Evolutionary conservation across 2,888 invertebrate genomes (phyloP).

Genomic region (Drosophila multiciliata): DNA sequence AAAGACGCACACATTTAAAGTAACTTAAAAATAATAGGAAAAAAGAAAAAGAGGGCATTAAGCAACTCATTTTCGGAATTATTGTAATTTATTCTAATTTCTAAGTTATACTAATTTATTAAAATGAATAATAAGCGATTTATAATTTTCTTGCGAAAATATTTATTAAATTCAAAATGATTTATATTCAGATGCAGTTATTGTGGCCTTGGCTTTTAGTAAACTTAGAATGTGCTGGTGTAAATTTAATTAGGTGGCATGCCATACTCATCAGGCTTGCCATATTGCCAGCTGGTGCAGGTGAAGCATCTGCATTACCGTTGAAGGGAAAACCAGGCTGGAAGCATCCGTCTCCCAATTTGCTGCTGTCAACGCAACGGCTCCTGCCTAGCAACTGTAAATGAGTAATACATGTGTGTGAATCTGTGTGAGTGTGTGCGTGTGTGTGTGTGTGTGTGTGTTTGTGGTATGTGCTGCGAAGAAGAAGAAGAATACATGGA

Average conservation of each 20-base stretch:
- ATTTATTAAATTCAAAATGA: neutral
- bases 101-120: neutral
- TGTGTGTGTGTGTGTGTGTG: constrained; percentile 5
- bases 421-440: constrained; percentile 14
- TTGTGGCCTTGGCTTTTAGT: neutral
- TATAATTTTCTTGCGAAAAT: neutral
- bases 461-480: constrained; percentile 11
- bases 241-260: constrained; percentile 12
- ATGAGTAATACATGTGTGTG: constrained; percentile 53
- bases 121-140: neutral
- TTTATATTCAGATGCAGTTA: neutral
- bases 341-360: constrained; percentile 13
- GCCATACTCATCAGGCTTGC: neutral
- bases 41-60: neutral
- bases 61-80: neutral
- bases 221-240: neutral
- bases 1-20: neutral
- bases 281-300: constrained; percentile 17
- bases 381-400: constrained; percentile 55
- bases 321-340: constrained; percentile 8
- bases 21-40: neutral
- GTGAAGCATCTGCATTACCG: constrained; percentile 38
- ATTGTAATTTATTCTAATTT: neutral
- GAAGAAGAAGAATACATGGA: constrained; percentile 31
- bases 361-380: constrained; percentile 40